Evolutionary conservation across 2,888 invertebrate genomes (phyloP), one percentile per base, ranked within the genome.

Genomic region (Ochropleura plecta): DNA sequence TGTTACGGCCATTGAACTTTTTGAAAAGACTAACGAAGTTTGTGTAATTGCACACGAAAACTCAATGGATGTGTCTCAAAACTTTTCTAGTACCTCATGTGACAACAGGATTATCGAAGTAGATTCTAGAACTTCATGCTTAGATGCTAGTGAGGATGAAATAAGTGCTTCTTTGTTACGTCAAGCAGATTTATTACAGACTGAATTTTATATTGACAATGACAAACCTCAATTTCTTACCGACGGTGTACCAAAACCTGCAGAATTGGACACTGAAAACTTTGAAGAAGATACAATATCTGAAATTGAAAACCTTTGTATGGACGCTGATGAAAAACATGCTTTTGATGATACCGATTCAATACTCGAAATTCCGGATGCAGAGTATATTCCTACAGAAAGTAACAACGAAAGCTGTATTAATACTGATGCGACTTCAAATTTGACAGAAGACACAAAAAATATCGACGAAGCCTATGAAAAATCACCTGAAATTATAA

Each of bases 121-220:
- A 1, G 60, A 80, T n/a, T 70, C 72, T 40, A 57, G 46, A 55
- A 64, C 67, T 60, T 69, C 69, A 18, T 65, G 8, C 40, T 64
- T 30, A 9, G 69, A 76, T 18, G 44, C 42, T 20, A 80, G 62
- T 53, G 72, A 68, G 14, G 60, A 76, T 48, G 49, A 48, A 14
- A 18, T 55, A 6, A 83, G 81, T 68, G 60, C 51, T 62, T 70
- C 68, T 57, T 62, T 83, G 53, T 30, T 83, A 64, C 6, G 16
- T 3, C 53, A 82, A 12, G 16, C 42, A 30, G 42, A 60, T 67
- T 46, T 55, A 42, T 46, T 53, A 16, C 72, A 83, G 70, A 76
- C 83, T 76, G 83, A 73, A 67, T 82, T 81, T 79, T 69, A 79
- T 63, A 63, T 74, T 60, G 48, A 81, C 20, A 79, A 79, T 79